A percentile compares a stretch with the other conserved stretches of the same genome.
Evolutionary conservation across 2,797 vertebrate species (phyloP).

Genomic region (Poeciliopsis paucimaculata): DNA sequence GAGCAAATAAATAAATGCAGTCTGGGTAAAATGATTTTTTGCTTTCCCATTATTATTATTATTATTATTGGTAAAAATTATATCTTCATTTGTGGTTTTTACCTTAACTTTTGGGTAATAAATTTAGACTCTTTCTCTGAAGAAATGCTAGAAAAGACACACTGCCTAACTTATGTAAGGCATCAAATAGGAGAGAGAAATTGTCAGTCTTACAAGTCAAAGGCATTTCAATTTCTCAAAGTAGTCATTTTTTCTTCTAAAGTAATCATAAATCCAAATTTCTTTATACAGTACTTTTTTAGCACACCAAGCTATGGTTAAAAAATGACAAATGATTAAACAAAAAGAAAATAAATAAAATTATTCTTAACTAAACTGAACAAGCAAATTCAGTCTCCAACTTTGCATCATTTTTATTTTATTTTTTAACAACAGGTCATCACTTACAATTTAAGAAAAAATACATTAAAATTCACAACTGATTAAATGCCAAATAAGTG

Average conservation of each 20-base stretch:
- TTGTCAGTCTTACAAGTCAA: not conserved
- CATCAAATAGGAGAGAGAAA: not conserved
- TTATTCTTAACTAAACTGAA: not conserved
- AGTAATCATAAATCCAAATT: not conserved
- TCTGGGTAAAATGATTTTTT: slow-evolving; percentile 4
- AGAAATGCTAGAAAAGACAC: not conserved
- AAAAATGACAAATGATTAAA: not conserved
- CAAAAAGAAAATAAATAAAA: not conserved
- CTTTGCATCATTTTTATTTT: not conserved
- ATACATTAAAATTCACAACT: not conserved
- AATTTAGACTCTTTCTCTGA: not conserved
- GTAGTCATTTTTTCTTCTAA: not conserved
- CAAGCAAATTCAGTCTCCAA: not conserved
- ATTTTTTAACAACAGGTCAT: not conserved
- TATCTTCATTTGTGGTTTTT: not conserved
- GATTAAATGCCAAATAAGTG: not conserved
- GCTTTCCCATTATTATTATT: not conserved
- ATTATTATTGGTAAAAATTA: not conserved
- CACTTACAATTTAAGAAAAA: not conserved
- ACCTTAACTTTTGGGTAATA: not conserved
- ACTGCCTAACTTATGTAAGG: not conserved
- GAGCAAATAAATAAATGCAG: not conserved
- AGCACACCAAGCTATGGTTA: not conserved
- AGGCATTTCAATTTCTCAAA: not conserved
- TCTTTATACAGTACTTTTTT: not conserved